Conservation (phyloP, 92 coral and sea anemone species). For the Parazoanthus darwini region DNA sequence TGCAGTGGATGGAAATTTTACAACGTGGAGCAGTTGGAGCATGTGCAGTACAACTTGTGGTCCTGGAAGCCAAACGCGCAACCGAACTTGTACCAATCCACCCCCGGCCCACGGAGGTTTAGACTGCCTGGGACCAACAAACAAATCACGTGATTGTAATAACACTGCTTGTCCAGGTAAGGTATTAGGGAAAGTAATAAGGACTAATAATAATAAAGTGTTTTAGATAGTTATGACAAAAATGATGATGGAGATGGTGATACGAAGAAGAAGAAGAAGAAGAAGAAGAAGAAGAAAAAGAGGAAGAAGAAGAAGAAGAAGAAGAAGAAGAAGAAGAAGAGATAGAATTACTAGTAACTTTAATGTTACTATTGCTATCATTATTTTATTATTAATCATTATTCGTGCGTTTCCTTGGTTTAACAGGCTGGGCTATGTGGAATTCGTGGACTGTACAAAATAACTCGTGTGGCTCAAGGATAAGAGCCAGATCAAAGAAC, state of each 20-base stretch:
- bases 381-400: too few relatives aligned
- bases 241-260: too few relatives aligned
- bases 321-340: too few relatives aligned
- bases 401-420: neutral
- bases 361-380: too few relatives aligned
- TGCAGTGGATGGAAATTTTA: neutral
- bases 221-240: too few relatives aligned
- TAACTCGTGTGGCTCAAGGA: neutral
- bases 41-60: neutral
- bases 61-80: neutral
- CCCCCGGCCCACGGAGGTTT: neutral
- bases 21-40: neutral
- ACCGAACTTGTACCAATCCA: slow-evolving; percentile 6
- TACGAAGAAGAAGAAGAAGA: too few relatives aligned
- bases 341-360: too few relatives aligned
- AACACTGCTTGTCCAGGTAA: neutral
- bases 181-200: neutral
- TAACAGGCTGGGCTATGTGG: slow-evolving; percentile 18
- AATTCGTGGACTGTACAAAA: neutral
- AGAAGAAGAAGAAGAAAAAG: too few relatives aligned
- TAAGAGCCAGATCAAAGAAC: neutral
- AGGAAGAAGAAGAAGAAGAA: too few relatives aligned
- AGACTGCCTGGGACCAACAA: neutral
- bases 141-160: neutral
- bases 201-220: too few relatives aligned